Base-by-base conservation (phyloP, 2,797 vertebrate genomes). In the Ciconia nigra region DNA sequence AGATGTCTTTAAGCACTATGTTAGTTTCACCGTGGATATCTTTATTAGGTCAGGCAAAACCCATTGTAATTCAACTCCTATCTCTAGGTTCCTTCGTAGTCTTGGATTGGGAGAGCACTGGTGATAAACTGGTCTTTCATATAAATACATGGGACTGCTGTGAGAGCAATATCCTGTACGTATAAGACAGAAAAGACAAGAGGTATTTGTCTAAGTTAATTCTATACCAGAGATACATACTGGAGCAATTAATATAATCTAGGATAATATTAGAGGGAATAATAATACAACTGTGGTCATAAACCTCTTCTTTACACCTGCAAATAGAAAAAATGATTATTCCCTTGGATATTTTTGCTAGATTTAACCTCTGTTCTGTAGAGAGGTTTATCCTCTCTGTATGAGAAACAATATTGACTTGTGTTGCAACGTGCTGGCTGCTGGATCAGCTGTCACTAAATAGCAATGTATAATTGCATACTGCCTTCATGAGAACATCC, bases 401-500 rank as follows among this genome's bases (percentile, higher is more conserved):
- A n/a, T 17, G 13, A 83, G 83, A 80, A 91, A 82, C 73, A 86
- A 19, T 66, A 84, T 41, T 89, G 80, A 44, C 85, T 87, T 89
- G 78, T 49, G 63, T 67, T 94, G 81, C 63, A 63, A 66, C 0
- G 0, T 59, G 33, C 83, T 80, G 88, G 80, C 66, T 76, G 77
- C 83, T 77, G 88, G 73, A 87, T 93, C 78, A 84, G 55, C 90
- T 70, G 81, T 73, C 88, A 52, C 78, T 70, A 37, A 86, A 87
- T 90, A 96, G 79, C 77, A 90, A 63, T 85, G 88, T 92, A 89
- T 91, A 95, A 95, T 93, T 89, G 71, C 94, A 89, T 89, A 51
- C 80, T 95, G 86, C 55, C 77, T 95, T 44, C 94, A 89, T 87
- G 91, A 97, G 93, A 93, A 92, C 86, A 95, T 96, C 88, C 91